Base-by-base conservation (phyloP, 2,888 invertebrate species). In the Melieria picta region DNA sequence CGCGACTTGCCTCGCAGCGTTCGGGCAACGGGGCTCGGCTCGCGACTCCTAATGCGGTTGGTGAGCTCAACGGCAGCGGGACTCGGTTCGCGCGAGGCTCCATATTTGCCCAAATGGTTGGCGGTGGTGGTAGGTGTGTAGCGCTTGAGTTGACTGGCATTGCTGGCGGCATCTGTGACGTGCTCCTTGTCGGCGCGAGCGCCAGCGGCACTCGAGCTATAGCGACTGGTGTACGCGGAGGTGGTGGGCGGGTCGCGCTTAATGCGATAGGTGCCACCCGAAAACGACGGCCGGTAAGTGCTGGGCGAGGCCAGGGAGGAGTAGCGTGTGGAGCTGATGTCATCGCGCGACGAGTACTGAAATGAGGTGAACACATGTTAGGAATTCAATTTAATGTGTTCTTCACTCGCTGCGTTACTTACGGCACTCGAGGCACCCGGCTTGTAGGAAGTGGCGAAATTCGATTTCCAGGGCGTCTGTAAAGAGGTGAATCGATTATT, bases 1-100 rank as follows among this genome's bases (percentile, higher is more conserved):
- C 89, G 86, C 30, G 89, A 87, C 50, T 83, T 88, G 1, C 82
- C 84, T 2, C 84, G 76, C 4, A 80, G 69, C n/a, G 80, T 76
- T 55, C 83, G 80, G 5, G 81, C 57, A 69, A 88, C 86, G 4
- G 90, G 90, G 81, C 90, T 90, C 4, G 89, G 89, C 78, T 90
- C 90, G 79, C 90, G 87, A 74, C 89, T 90, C 60, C 82, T 82
- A 43, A 82, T 79, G 3, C 83, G 80, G 67, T 82, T 84, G 11
- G 84, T 85, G 42, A 84, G 86, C 55, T 83, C 81, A 11, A 84
- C 73, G 3, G 83, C 82, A 7, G 81, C 83, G 0, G 87, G 87
- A 75, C 86, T 86, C 5, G 87, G 83, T 74, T 87, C 86, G 43
- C 87, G 74, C 0, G 86, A 86, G 0, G 81, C 72, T 5, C 81